phyloP scores from a whole-genome alignment of 2,888 invertebrate genomes.

The Rutpela maculata region DNA sequence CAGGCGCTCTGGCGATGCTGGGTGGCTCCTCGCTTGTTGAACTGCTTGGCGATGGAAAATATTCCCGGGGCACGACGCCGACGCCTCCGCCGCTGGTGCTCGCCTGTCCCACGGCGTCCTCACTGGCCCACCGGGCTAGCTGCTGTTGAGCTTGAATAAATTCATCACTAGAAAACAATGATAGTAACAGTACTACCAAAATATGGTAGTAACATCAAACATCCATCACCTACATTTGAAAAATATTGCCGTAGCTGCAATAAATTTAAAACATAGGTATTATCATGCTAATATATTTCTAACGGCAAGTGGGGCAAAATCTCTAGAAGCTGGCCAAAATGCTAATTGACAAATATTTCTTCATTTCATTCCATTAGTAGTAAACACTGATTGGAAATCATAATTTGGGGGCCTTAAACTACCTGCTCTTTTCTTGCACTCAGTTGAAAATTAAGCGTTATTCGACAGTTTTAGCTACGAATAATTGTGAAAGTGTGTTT shows the following conservation, averaged over 20 bases:
- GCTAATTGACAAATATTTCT: too few relatives aligned
- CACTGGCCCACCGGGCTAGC: slow-evolving; percentile 96
- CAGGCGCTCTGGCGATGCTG: slow-evolving; percentile 76
- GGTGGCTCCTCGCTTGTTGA: slow-evolving; percentile 76
- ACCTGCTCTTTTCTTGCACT: too few relatives aligned
- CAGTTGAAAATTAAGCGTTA: too few relatives aligned
- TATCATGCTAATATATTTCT: slow-evolving; percentile 6
- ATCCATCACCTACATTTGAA: slow-evolving; percentile 16
- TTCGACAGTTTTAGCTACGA: too few relatives aligned
- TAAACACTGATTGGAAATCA: too few relatives aligned
- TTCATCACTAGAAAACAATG: slow-evolving; percentile 96
- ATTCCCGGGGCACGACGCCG: slow-evolving; percentile 74
- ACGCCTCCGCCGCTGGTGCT: slow-evolving; percentile 66
- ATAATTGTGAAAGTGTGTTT: too few relatives aligned
- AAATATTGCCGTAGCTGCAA: slow-evolving; percentile 36
- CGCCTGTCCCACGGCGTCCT: slow-evolving; percentile 79
- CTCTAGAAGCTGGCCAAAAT: too few relatives aligned
- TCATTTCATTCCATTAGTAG: too few relatives aligned
- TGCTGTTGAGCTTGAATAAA: slow-evolving; percentile 98
- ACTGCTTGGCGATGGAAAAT: slow-evolving; percentile 78
- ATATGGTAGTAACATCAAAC: slow-evolving; percentile 42
- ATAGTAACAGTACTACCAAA: slow-evolving; percentile 82
- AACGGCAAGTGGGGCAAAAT: background rate
- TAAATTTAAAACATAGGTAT: background rate
- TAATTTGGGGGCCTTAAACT: too few relatives aligned